Evolutionary conservation across 2,113 vertebrate species (phyloP), one percentile per base, ranked within the genome.

Genomic region (Forbesichthys papilliferus): DNA sequence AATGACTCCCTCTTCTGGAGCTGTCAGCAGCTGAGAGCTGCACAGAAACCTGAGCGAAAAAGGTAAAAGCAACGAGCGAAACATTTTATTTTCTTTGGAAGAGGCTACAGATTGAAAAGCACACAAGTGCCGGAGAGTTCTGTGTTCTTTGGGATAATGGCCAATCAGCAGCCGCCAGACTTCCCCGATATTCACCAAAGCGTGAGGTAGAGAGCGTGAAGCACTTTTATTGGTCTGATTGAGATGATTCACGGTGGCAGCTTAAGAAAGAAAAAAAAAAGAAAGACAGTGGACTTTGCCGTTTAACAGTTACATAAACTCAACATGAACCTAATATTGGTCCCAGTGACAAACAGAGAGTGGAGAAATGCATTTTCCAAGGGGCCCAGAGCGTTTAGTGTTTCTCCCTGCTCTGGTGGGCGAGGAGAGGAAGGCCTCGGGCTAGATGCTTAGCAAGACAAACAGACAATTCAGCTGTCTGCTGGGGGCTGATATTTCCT

Each of bases 1-100:
- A 79, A 80, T 68, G 69, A 66, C 34, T 74, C 27, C 27, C 18
- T 71, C 66, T 51, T 61, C 54, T 52, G 52, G 36, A 8, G 64
- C 42, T 74, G 72, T 75, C 66, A 66, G 84, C 78, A 46, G 36
- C 27, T 27, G 27, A 78, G 76, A 77, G 66, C 48, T 61, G 60
- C 55, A 55, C 33, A 3, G 63, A 76, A 48, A 71, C 34, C 33
- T 60, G 58, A 60, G 58, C 5, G 49, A 42, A 42, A 42, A 42
- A 42, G 36, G 36, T 42, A 42, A 42, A 42, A 42, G 7, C 36
- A 42, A 60, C 71, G 55, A 64, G 12, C 0, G 20, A 77, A 79
- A 54, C 18, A 57, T 61, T 59, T 27, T 27, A 27, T 27, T 27
- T 27, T 27, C 27, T 27, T 27, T 14, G 33, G 61, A 33, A 52